Base-by-base conservation (phyloP, 2,888 invertebrate genomes). In the Andrena marginata region DNA sequence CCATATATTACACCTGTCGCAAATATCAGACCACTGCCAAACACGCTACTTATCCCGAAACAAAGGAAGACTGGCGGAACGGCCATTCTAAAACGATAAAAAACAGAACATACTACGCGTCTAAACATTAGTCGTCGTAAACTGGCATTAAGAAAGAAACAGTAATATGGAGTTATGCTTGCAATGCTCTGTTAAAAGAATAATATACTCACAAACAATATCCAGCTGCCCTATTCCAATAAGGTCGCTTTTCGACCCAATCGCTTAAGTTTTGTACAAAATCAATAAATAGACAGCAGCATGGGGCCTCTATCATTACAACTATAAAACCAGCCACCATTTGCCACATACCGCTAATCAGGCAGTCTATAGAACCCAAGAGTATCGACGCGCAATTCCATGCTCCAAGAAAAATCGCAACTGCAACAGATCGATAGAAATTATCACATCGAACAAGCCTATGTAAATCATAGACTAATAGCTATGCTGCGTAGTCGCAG, bases 261-360 rank as follows among this genome's bases (percentile, higher is more conserved):
- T 97, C 97, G 79, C 98, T 97, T 73, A 99, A 95, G 82, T 96
- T 96, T 94, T 98, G 97, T 76, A 99, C 98, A 95, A 98, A 98
- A 93, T 99, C 99, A 86, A 99, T 96, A 95, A 99, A 99, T 95
- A 98, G 96, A 95, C 99, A 99, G 95, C 99, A 99, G 94, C 98
- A 99, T 0, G 99, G 99, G 56, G 99, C 99, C 95, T 99, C 99
- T 91, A 99, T 96, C 62, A 97, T 96, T 89, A 99, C 95, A 82
- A 98, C 96, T 83, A 98, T 92, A 94, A 99, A 98, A 56, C 99
- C 99, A 83, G 97, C 96, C 84, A 98, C 92, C 96, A 98, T 97
- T 95, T 98, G 97, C 96, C 97, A 96, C 91, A 98, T 96, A 83
- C 98, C 98, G 70, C 96, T 96, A 65, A 98, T 94, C 77, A 98